Base-by-base conservation (phyloP, 2,113 vertebrate genomes). In the Rhabdomys dilectus region DNA sequence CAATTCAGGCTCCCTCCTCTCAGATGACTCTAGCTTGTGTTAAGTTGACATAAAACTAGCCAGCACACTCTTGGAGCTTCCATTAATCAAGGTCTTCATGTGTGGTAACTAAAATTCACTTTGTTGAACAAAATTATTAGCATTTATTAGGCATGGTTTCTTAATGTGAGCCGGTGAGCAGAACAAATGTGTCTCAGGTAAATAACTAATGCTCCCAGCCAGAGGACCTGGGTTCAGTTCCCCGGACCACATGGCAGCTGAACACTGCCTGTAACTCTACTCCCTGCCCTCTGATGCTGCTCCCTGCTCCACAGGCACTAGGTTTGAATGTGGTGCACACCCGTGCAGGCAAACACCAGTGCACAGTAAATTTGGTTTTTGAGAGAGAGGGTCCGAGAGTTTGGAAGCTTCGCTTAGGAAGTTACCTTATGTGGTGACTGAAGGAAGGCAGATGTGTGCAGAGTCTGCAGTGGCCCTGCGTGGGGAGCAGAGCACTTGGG, bases 71-170 rank as follows among this genome's bases (percentile, higher is more conserved):
- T 36, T 86, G 60, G 72, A 92, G 68, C 10, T 60, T 78, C n/a
- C 88, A 16, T 76, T 45, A 26, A 48, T 90, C 60, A 77, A 36
- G 19, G 45, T 48, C 62, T 76, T 48, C 39, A 48, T 5, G 7
- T 73, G 8, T 36, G 78, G 39, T 77, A 93, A 76, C 91, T 96
- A 70, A 93, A 91, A 91, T 58, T 73, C 9, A 34, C 82, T 66
- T 64, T 12, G 7, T 86, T 64, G 82, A 86, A 66, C 39, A 86
- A 66, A 86, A 45, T 34, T 64, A 64, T 11, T 66, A 34, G 4
- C 58, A 85, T 62, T 85, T 64, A 60, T 45, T 85, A 31, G 29
- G 29, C 82, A 48, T 34, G 29, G 29, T 42, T 39, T 88, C 93
- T 90, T 53, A 77, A 7, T 89, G 56, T 93, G 82, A 5, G 75